Evolutionary conservation across 2,113 vertebrate species (phyloP).

Genomic region (Cricetomys ansorgei): DNA sequence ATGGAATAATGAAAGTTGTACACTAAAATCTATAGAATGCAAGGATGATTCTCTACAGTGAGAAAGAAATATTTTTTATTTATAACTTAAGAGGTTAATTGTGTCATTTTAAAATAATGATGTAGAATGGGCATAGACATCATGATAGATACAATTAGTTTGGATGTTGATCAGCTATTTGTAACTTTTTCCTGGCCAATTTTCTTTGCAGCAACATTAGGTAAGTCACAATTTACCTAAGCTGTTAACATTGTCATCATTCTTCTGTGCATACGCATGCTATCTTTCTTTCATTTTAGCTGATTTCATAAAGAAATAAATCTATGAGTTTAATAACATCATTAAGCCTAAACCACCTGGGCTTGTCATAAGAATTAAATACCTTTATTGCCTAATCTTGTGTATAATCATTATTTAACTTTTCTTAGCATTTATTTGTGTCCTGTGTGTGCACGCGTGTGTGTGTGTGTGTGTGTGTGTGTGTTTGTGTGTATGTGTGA

Average conservation of each 20-base stretch:
- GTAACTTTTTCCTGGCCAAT: neutral
- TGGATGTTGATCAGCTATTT: neutral
- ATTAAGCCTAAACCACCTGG: neutral
- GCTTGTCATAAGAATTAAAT: neutral
- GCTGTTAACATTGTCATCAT: neutral
- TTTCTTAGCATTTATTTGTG: neutral
- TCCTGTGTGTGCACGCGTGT: neutral
- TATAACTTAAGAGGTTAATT: neutral
- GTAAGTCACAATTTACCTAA: conserved; percentile 12
- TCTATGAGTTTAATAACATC: neutral
- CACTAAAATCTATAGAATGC: neutral
- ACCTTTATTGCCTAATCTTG: neutral
- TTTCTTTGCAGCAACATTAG: neutral
- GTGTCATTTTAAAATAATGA: conserved; percentile 19
- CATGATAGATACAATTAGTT: neutral
- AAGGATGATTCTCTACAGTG: neutral
- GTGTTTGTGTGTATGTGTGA: neutral
- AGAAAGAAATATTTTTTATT: conserved; percentile 10
- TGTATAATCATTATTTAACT: neutral
- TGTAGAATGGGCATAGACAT: neutral
- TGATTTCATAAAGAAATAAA: neutral
- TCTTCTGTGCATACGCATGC: neutral
- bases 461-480: neutral
- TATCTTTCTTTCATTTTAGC: neutral
- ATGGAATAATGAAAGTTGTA: neutral